Base-by-base conservation (phyloP, 2,888 invertebrate genomes). In the Neoaliturus tenellus region DNA sequence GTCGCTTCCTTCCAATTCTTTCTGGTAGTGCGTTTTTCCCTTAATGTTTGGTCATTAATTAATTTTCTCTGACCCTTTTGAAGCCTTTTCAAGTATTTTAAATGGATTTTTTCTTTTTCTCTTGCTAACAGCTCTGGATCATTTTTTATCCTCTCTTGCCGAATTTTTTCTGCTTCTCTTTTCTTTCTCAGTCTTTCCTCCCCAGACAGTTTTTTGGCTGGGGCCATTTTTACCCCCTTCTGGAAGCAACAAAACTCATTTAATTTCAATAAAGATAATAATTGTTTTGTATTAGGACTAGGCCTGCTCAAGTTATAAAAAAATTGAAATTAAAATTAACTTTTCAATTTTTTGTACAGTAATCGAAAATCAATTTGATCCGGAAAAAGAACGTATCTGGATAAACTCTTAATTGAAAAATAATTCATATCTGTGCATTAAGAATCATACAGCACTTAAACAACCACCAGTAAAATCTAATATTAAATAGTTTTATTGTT, bases 41-140 rank as follows among this genome's bases (percentile, higher is more conserved):
- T 51, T 51, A n/a, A 51, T n/a, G 51, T 51, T 51, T 51, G 51
- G 51, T 51, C 51, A 12, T 51, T n/a, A 51, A 51, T 51, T 51
- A 51, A n/a, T n/a, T 51, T 51, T n/a, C 51, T 51, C 51, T 51
- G 20, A 51, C 51, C 51, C 51, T 51, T 12, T 51, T 51, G 51
- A 12, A 12, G n/a, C 20, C 20, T 51, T 51, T 51, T 51, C 17
- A 51, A 51, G 51, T 51, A 51, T 6, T 51, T 51, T 51, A n/a
- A 8, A 51, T n/a, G 51, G 17, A 12, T 12, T n/a, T 51, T 51
- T 51, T 51, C 51, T 51, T 51, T 51, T 51, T 51, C 51, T 51
- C 17, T 51, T 12, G 51, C 51, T 51, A 17, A 51, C 17, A n/a
- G 51, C 51, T 51, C 17, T n/a, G 51, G 51, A 4, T 51, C 51